A percentile compares a stretch with the other conserved stretches of the same genome.
These are phyloP conservation scores for Ditylenchus dipsaci DNA, from an alignment of 1,140 invertebrate genomes.

Conservation along the genomic window DNA sequence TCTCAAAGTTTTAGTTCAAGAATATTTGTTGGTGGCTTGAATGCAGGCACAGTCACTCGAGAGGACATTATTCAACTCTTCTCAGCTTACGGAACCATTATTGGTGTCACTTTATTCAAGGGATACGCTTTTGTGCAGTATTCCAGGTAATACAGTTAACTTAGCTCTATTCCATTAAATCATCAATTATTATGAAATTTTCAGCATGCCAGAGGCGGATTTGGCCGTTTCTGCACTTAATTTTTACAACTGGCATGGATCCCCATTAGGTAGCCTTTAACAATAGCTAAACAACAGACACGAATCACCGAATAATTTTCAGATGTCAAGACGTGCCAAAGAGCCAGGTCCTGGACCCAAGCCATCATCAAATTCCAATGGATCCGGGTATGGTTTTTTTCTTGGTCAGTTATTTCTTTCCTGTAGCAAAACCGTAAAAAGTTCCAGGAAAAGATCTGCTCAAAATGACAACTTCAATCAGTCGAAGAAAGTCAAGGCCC, in stretches of 20 bases:
- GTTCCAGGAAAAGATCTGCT: neutral
- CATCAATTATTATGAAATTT: neutral
- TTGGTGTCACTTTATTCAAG: slow-evolving; percentile 34
- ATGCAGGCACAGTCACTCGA: slow-evolving; percentile 18
- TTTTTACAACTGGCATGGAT: slow-evolving; percentile 31
- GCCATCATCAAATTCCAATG: neutral
- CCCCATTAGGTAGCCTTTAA: slow-evolving; percentile 20
- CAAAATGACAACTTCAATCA: slow-evolving; percentile 1
- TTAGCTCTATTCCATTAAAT: neutral
- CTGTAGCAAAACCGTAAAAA: too few species aligned
- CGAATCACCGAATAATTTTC: slow-evolving; percentile 3
- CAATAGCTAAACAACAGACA: neutral
- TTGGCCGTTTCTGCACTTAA: slow-evolving; percentile 34
- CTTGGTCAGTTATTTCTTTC: neutral
- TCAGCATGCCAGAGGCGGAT: slow-evolving; percentile 20
- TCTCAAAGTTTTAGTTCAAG: slow-evolving; percentile 14
- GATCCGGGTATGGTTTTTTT: neutral
- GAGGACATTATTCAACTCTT: slow-evolving; percentile 34
- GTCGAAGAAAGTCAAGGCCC: neutral
- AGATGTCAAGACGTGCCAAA: slow-evolving; percentile 15
- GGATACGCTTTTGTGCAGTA: slow-evolving; percentile 39
- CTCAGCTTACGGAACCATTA: slow-evolving; percentile 19
- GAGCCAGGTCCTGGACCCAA: neutral
- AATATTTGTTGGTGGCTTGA: slow-evolving; percentile 30
- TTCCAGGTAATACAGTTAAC: neutral